Evolutionary conservation across 2,888 invertebrate species (phyloP).

Genomic region (Lepidochitona cinerea): DNA sequence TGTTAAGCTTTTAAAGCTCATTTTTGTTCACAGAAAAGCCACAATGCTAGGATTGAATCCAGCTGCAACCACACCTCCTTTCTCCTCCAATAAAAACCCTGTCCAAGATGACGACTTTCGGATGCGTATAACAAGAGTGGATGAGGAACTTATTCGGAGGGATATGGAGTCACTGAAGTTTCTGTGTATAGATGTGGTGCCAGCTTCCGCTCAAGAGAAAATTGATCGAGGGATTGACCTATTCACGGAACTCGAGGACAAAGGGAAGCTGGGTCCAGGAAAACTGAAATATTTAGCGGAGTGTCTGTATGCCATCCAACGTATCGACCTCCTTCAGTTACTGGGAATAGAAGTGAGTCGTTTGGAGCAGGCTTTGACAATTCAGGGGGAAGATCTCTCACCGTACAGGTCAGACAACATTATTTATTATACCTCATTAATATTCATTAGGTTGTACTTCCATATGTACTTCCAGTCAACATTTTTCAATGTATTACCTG

Average conservation of each 20-base stretch:
- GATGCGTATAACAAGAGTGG: not conserved
- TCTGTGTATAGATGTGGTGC: not conserved
- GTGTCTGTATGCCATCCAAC: not conserved
- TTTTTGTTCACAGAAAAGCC: too few species aligned
- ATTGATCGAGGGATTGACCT: not conserved
- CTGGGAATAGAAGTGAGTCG: not conserved
- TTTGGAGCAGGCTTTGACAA: not conserved
- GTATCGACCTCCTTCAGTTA: not conserved
- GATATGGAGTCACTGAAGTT: not conserved
- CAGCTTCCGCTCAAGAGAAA: not conserved
- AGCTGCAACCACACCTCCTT: too few species aligned
- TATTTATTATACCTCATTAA: too few species aligned
- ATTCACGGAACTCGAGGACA: not conserved
- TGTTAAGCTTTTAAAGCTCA: too few species aligned
- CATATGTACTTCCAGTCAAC: too few species aligned
- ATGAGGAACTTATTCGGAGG: not conserved
- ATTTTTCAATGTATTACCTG: too few species aligned
- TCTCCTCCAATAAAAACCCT: too few species aligned
- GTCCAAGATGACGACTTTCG: too few species aligned
- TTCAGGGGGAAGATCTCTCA: not conserved
- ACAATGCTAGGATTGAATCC: too few species aligned
- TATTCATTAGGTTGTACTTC: too few species aligned
- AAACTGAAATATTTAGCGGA: not conserved
- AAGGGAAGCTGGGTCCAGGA: not conserved
- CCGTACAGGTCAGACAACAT: conserved; percentile 3